These are phyloP conservation scores for Argentina silus DNA, from an alignment of 2,797 vertebrate genomes.

Conservation along the genomic window DNA sequence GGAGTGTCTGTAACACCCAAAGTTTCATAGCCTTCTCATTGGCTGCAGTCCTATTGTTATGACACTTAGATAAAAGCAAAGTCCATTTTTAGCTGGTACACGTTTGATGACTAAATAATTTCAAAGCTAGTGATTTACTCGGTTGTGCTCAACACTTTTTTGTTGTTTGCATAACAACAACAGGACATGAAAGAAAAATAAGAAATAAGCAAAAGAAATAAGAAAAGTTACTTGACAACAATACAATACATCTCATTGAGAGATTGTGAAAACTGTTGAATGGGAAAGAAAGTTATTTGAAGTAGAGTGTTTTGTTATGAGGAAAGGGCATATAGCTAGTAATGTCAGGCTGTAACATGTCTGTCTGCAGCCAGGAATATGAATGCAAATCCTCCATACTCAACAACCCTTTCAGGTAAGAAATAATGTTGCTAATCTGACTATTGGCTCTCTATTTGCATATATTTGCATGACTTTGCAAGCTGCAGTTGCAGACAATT, in stretches of 20 bases:
- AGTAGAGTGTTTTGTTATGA: neutral
- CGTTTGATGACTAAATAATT: slow-evolving; percentile 14
- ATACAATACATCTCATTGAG: neutral
- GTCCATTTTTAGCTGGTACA: slow-evolving; percentile 35
- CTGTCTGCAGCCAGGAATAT: neutral
- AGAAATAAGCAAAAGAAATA: neutral
- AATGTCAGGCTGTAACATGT: neutral
- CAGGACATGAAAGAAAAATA: neutral
- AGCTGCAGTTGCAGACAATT: slow-evolving; percentile 28
- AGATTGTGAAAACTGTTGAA: neutral
- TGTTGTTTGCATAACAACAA: neutral
- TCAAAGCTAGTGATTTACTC: slow-evolving; percentile 14
- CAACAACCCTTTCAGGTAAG: slow-evolving; percentile 4
- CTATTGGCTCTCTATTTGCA: slow-evolving; percentile 25
- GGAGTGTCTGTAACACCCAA: slow-evolving; percentile 39
- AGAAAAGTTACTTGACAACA: neutral
- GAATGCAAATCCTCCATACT: slow-evolving; percentile 18
- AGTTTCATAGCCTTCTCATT: neutral
- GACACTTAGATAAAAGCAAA: slow-evolving; percentile 6
- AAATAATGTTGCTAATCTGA: neutral
- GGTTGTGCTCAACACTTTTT: neutral
- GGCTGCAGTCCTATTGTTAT: slow-evolving; percentile 7
- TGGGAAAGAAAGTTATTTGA: neutral
- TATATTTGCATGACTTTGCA: slow-evolving; percentile 38
- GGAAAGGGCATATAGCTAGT: neutral